Base-by-base conservation (phyloP, 1,140 invertebrate genomes). In the Diploscapter pachys region DNA sequence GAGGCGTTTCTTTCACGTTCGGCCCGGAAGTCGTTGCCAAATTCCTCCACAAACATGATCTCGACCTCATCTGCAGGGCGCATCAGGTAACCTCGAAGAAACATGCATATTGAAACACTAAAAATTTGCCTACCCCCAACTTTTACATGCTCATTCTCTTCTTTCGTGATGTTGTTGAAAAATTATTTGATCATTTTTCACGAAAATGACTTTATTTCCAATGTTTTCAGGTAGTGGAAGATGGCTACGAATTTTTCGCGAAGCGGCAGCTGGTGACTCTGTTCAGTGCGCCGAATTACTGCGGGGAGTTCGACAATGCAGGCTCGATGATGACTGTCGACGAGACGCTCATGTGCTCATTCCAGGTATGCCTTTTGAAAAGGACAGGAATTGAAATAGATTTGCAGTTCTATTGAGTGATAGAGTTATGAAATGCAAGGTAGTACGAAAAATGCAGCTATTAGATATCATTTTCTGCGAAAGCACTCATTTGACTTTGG, bases 251-350 rank as follows among this genome's bases (percentile, higher is more conserved):
- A 87, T 98, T 98, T 87, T 98, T 98, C 87, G 95, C 95, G 4
- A 98, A 98, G 87, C 89, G 96, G 80, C 95, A 98, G 86, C 89
- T 98, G 75, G 96, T 99, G 9, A 99, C 96, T 8, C 88, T 99
- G 9, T 99, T 99, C 82, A 91, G 90, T 51, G 90, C 96, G 57
- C 96, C 96, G 50, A 99, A 99, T 88, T 99, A 99, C 87, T 99
- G 96, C 88, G 93, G 93, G 70, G 96, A 99, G 89, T 99, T 99
- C 87, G 96, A 99, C 86, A 99, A 99, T 88, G 96, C 96, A 72
- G 96, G 96, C 80, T 96, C 94, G 75, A 98, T 99, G 93, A 99
- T 99, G 96, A 96, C 93, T 80, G 96, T 99, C 63, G 96, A 99
- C 88, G 96, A 98, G 86, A 97, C 95, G 71, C 89, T 99, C 59